Percentiles rank a stretch among this genome's conserved stretches.
Evolutionary conservation across 2,113 vertebrate species (phyloP).

Genomic region (Lontra canadensis): DNA sequence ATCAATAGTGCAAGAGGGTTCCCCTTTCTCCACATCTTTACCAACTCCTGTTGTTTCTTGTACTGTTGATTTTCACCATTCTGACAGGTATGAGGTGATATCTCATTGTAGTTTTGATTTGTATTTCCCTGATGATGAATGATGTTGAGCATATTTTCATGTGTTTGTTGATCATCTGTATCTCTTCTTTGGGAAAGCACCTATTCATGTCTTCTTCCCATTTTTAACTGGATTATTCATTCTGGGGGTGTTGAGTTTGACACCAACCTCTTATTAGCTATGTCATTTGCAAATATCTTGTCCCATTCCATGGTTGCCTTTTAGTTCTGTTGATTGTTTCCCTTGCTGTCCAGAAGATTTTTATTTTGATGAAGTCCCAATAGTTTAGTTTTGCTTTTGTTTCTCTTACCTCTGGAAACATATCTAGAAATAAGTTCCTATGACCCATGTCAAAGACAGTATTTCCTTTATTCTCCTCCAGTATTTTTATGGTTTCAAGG

Average conservation of each 20-base stretch:
- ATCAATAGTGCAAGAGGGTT: not conserved
- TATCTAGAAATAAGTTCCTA: not conserved
- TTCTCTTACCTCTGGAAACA: not conserved
- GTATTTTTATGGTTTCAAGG: not conserved
- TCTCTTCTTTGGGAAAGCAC: not conserved
- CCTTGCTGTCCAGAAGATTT: not conserved
- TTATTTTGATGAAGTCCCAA: not conserved
- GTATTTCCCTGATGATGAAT: not conserved
- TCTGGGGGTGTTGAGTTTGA: not conserved
- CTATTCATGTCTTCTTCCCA: not conserved
- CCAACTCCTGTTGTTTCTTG: not conserved
- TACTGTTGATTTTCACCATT: not conserved
- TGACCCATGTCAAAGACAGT: not conserved
- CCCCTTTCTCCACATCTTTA: not conserved
- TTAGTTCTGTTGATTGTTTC: not conserved
- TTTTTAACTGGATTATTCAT: not conserved
- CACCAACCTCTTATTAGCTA: not conserved
- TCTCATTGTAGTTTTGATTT: not conserved
- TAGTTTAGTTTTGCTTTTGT: not conserved
- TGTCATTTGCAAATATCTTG: not conserved
- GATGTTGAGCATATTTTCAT: not conserved
- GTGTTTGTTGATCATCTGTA: not conserved
- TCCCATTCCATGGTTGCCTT: not conserved
- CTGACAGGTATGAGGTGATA: not conserved
- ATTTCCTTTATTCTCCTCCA: not conserved